Evolutionary conservation across 53 echinoderm and acorn worm genomes (phyloP).

Genomic region (Echinometra lucunter): DNA sequence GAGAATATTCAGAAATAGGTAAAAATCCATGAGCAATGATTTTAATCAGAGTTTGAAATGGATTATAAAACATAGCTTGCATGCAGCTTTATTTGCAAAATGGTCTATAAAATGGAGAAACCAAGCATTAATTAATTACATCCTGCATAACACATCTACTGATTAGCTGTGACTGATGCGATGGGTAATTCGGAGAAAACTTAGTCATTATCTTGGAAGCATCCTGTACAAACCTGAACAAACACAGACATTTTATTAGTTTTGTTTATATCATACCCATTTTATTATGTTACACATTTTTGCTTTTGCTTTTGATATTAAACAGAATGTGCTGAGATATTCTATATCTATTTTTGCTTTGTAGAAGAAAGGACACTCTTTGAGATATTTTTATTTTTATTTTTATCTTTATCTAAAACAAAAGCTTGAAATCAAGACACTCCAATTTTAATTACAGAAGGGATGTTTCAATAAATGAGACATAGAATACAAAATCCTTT

Average conservation of each 20-base stretch:
- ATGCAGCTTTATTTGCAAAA: neutral
- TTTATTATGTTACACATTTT: neutral
- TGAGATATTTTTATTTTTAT: no score
- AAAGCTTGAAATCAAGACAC: neutral
- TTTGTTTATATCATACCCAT: neutral
- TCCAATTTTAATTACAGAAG: neutral
- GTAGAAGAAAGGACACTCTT: neutral
- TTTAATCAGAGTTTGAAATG: neutral
- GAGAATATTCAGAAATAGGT: neutral
- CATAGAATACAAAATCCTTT: no score
- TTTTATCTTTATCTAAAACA: neutral
- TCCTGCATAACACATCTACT: neutral
- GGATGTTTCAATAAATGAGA: neutral
- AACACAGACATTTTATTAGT: neutral
- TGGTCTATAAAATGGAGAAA: neutral
- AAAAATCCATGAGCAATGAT: neutral
- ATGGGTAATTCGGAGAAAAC: neutral
- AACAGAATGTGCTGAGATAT: no score
- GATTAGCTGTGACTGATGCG: neutral
- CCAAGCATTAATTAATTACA: slow-evolving; percentile 27
- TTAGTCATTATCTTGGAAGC: neutral
- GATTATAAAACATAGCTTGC: neutral
- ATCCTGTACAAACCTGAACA: neutral
- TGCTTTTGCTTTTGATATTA: neutral
- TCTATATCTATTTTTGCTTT: no score